A percentile compares a stretch with the other conserved stretches of the same genome.
phyloP scores from a whole-genome alignment of 2,797 vertebrate genomes.

The Champsocephalus gunnari region DNA sequence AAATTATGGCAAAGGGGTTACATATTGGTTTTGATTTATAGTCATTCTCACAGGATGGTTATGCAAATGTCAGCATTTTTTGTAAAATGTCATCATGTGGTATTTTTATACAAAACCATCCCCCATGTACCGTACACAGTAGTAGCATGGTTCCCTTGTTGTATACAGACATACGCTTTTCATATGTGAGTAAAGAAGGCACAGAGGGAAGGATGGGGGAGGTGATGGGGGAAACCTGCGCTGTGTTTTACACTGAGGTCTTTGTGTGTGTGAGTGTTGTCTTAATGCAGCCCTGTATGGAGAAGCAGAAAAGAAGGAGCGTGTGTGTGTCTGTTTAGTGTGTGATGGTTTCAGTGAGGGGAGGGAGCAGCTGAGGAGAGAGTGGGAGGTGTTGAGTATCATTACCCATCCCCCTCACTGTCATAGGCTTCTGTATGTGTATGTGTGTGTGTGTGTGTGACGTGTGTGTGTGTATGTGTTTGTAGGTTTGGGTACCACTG shows the following conservation, averaged over 20 bases:
- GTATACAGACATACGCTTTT: conserved; percentile 33
- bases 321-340: conserved; percentile 70
- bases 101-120: conserved; percentile 17
- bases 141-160: conserved; percentile 3
- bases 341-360: conserved; percentile 71
- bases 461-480: conserved; percentile 34
- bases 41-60: neutral
- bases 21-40: conserved; percentile 8
- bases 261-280: conserved; percentile 70
- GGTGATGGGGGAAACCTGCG: conserved; percentile 22
- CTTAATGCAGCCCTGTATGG: conserved; percentile 51
- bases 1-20: conserved; percentile 1
- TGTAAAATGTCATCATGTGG: conserved; percentile 18
- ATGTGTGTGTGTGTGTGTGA: conserved; percentile 39
- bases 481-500: conserved; percentile 12
- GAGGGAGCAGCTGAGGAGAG: conserved; percentile 67
- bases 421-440: conserved; percentile 48
- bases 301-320: conserved; percentile 53
- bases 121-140: conserved; percentile 10
- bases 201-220: conserved; percentile 4
- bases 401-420: conserved; percentile 70
- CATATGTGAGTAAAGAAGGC: conserved; percentile 47
- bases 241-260: conserved; percentile 66
- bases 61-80: neutral
- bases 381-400: conserved; percentile 74